Evolutionary conservation across 1,140 invertebrate genomes (phyloP), one percentile per base, ranked within the genome.

Genomic region (Drosophila rufa): DNA sequence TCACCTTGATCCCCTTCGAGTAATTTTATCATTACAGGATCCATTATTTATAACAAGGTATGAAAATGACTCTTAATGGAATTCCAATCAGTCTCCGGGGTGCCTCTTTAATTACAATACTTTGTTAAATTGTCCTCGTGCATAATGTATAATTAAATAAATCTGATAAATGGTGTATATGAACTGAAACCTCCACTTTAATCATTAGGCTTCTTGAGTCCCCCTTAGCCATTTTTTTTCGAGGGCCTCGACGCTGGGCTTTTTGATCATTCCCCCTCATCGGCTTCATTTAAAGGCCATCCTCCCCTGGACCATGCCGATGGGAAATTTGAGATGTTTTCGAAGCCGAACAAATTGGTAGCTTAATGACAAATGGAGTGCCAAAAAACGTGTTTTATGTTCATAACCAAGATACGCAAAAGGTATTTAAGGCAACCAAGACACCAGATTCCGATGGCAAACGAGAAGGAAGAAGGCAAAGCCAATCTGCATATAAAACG

Each of bases 361-460:
- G 53, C 76, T 67, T 87, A 77, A 87, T 87, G 83, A 87, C 83
- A 87, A 87, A 87, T 87, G 79, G 80, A 70, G 84, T 87, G 84
- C 80, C 84, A 87, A 75, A 87, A 77, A 83, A 84, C 65, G 38
- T 65, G 68, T 67, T 65, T 64, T 48, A 64, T 56, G 56, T 62
- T 51, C 53, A 53, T 53, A 75, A 51, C 59, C 64, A 64, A 80
- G 66, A 71, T 60, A 65, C 40, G 71, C 71, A 74, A 9, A 40
- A 80, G 68, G 43, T 70, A 85, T 85, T 85, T 75, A 78, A 80
- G 67, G 40, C 50, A 33, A 22, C 27, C 14, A 71, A 17, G 25
- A 64, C 58, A 58, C 58, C 60, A 67, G 73, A 84, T 47, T 42
- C 43, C 17, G 48, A 25, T 40, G 62, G 68, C 15, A 47, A 62